A percentile compares a stretch with the other conserved stretches of the same genome.
Evolutionary conservation across 2,888 invertebrate genomes (phyloP).

Genomic region (Biston stratarius): DNA sequence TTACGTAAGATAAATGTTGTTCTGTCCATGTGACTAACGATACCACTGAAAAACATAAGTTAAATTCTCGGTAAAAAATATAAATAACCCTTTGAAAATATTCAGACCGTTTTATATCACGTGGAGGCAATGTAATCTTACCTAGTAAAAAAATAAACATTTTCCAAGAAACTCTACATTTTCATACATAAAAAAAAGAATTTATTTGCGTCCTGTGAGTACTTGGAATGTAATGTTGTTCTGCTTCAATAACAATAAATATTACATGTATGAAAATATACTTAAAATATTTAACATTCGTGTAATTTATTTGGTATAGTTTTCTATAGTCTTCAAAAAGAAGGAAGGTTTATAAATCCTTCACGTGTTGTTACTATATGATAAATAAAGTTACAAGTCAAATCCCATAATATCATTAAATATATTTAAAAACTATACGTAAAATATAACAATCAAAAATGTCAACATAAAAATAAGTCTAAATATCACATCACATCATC

Average conservation of each 20-base stretch:
- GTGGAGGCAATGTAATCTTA: constrained; percentile 36
- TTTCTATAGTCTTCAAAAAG: no score
- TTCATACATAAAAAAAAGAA: constrained; percentile 24
- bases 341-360: no score
- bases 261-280: no score
- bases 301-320: no score
- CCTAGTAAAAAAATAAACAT: constrained; percentile 54
- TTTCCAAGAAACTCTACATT: constrained; percentile 48
- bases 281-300: not conserved
- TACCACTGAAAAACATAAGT: constrained; percentile 56
- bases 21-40: constrained; percentile 53
- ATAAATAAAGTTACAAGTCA: no score
- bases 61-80: not conserved
- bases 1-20: constrained; percentile 66
- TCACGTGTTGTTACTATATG: no score
- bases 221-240: not conserved
- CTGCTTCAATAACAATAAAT: constrained; percentile 19
- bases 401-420: no score
- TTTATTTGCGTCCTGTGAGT: not conserved
- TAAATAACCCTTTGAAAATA: not conserved
- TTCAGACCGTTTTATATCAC: not conserved
- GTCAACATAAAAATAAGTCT: no score
- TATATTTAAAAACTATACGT: no score
- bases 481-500: no score
- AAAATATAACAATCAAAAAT: no score